Evolutionary conservation across 2,797 vertebrate genomes (phyloP).

Genomic region (Amblyopsis hoosieri): DNA sequence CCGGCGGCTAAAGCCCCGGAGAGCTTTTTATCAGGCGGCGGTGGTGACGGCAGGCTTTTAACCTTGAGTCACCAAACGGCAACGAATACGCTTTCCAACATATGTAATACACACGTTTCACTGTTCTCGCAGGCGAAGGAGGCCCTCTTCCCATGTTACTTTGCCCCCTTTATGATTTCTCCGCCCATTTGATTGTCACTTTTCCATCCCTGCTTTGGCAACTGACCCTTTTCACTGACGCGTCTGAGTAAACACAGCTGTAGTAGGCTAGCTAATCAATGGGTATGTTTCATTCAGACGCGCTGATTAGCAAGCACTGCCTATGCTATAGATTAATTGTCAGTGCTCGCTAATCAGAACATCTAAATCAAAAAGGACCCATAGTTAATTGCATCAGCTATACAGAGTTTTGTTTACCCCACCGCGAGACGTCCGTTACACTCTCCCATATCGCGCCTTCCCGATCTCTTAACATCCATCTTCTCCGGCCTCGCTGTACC

Average conservation of each 20-base stretch:
- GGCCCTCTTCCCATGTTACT: conserved; percentile 40
- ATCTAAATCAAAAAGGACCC: no score
- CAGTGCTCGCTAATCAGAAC: no score
- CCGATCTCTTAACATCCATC: conserved; percentile 25
- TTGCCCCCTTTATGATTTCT: conserved; percentile 21
- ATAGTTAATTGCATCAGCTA: no score
- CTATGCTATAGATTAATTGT: no score
- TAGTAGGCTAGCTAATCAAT: no score
- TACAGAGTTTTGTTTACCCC: no score
- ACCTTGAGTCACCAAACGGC: conserved; percentile 81
- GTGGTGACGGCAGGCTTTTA: conserved; percentile 74
- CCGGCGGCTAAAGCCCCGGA: conserved; percentile 62
- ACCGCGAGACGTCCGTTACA: no score
- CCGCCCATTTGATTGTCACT: conserved; percentile 47
- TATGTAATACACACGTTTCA: conserved; percentile 64
- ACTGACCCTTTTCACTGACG: background rate
- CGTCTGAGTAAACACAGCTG: no score
- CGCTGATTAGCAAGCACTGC: no score
- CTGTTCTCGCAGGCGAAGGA: conserved; percentile 62
- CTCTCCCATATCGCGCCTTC: no score
- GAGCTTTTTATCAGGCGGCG: conserved; percentile 73
- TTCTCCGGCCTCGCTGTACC: conserved; percentile 38
- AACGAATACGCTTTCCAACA: conserved; percentile 68
- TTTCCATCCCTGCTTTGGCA: conserved; percentile 38
- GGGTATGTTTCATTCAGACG: no score